Conservation (phyloP, 1,140 invertebrate species). For the Penaeus japonicus region DNA sequence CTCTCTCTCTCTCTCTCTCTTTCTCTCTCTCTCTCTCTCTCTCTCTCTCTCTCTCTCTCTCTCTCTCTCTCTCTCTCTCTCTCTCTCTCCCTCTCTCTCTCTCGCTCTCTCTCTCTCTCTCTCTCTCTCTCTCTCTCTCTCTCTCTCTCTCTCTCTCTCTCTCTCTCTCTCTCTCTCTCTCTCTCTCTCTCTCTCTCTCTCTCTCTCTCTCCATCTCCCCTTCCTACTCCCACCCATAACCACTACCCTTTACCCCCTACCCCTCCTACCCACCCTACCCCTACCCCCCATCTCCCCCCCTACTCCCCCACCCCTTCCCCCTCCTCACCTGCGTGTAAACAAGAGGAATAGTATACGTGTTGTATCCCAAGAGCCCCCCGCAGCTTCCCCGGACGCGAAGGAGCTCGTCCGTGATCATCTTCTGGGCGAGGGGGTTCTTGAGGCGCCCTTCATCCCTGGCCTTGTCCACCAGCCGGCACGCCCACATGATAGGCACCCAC, state of each 20-base stretch:
- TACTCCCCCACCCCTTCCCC: background rate
- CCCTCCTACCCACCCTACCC: background rate
- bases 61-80: too few relatives aligned
- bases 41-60: too few relatives aligned
- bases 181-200: too few relatives aligned
- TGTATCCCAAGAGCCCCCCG: constrained; percentile 19
- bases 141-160: too few relatives aligned
- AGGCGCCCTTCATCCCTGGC: constrained; percentile 22
- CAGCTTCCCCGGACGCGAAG: constrained; percentile 23
- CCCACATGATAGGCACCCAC: constrained; percentile 37
- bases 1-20: too few relatives aligned
- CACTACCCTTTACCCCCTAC: background rate
- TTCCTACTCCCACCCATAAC: too few relatives aligned
- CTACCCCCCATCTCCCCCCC: background rate
- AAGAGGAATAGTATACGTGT: background rate
- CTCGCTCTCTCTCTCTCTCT: too few relatives aligned
- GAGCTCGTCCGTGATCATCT: constrained; percentile 27
- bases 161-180: too few relatives aligned
- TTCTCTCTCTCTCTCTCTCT: too few relatives aligned
- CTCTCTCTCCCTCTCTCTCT: too few relatives aligned
- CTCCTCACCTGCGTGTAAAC: background rate
- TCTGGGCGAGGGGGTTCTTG: constrained; percentile 19
- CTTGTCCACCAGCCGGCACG: constrained; percentile 23
- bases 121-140: too few relatives aligned
- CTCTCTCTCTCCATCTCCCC: too few relatives aligned